Evolutionary conservation across 2,797 vertebrate genomes (phyloP), one percentile per base, ranked within the genome.

Genomic region (Leptoclinus maculatus): DNA sequence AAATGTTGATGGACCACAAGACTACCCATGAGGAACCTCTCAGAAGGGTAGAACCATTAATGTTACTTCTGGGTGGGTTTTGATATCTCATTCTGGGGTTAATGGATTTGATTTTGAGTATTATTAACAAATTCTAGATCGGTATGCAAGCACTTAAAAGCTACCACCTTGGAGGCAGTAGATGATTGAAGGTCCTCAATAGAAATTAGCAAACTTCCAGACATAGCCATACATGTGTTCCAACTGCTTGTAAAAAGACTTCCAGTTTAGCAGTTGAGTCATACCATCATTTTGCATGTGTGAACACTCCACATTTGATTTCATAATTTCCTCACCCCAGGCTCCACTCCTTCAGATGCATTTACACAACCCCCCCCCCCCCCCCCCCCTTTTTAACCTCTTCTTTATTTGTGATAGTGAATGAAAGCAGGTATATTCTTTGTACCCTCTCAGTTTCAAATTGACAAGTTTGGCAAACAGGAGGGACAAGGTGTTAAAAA

Each of bases 1-100:
- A 93, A 93, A 92, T 90, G 91, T 92, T 93, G 92, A 90, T 34
- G 85, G 88, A 90, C 88, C 89, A 85, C 91, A 94, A 88, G 81
- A 82, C 82, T 91, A 84, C 88, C 87, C 85, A 39, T 69, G 88
- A 88, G 83, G 88, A 91, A 88, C 87, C 87, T 82, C 87, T 90
- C 74, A 64, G 60, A 84, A 76, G 72, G 78, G 77, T 64, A 83
- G 71, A 86, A 75, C 79, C 72, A 78, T 85, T 90, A 89, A 82
- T 79, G 84, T 66, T 83, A 58, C 86, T 90, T 86, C 90, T 90
- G 83, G 88, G 90, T 92, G 90, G 87, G 84, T 89, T 88, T 80
- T 70, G 80, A 87, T 84, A 66, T 83, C 75, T 75, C 70, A 77
- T 80, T 71, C 73, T 84, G 27, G 78, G 67, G 76, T 72, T 86